Conservation (phyloP, 2,113 vertebrate genomes). For the Eudyptes chrysolophus region DNA sequence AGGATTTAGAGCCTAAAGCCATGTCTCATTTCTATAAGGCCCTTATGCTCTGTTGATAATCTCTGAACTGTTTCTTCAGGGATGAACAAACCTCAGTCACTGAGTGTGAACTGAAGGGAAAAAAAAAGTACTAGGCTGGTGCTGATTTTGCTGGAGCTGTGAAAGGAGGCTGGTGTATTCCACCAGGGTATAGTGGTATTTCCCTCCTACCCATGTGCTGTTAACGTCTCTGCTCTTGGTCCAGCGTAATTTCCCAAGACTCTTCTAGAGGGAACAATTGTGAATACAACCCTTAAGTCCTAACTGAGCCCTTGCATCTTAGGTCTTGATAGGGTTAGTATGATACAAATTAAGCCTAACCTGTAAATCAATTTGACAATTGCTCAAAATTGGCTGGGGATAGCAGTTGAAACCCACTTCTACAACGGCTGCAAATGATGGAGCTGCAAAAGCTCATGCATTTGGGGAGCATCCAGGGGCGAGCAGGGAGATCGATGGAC, state of each 20-base stretch:
- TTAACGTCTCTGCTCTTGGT: not conserved
- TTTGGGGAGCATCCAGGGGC: not conserved
- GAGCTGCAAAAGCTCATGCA: not conserved
- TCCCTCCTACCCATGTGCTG: not conserved
- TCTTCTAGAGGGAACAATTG: not conserved
- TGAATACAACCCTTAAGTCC: not conserved
- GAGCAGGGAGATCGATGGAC: not conserved
- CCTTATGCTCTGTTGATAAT: conserved; percentile 34
- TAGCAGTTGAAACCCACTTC: not conserved
- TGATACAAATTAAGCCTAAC: not conserved
- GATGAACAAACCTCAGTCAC: conserved; percentile 7
- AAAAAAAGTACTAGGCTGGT: not conserved
- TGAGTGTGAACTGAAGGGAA: not conserved
- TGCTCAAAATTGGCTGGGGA: not conserved
- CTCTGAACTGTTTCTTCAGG: conserved; percentile 56
- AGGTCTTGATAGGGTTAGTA: not conserved
- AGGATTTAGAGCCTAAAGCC: conserved; percentile 45
- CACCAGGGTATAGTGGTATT: not conserved
- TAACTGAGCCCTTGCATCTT: not conserved
- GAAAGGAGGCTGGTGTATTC: not conserved
- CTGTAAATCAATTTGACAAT: not conserved
- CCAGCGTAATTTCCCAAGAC: not conserved
- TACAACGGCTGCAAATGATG: not conserved
- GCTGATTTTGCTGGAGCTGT: not conserved
- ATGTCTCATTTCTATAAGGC: conserved; percentile 10